Percentiles rank a stretch among this genome's conserved stretches.
phyloP scores from a whole-genome alignment of 2,797 vertebrate genomes.

The Ibycter americanus region DNA sequence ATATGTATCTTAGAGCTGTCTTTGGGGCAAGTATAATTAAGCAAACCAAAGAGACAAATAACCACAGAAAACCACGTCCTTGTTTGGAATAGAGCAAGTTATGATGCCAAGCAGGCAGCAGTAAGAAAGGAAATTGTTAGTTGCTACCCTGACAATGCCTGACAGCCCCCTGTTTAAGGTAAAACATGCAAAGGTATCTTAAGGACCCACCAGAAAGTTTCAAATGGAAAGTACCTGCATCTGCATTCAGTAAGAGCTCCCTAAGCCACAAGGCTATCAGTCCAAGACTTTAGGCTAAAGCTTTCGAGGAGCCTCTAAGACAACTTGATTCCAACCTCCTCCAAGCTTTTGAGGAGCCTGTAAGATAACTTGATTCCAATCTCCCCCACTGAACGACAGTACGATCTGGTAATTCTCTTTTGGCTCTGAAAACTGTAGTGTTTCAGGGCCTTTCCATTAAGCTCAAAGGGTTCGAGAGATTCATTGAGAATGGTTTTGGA shows the following conservation, averaged over 20 bases:
- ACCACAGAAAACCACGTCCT: not conserved
- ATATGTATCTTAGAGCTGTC: not conserved
- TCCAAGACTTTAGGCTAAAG: not conserved
- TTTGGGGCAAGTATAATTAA: slow-evolving; percentile 2
- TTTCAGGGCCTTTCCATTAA: not conserved
- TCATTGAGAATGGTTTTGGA: not conserved
- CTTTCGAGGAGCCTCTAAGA: not conserved
- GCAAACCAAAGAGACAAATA: not conserved
- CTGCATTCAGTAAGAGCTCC: not conserved
- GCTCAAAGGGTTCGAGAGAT: not conserved
- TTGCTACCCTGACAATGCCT: not conserved
- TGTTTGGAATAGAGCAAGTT: not conserved
- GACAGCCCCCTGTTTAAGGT: not conserved
- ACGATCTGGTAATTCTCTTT: not conserved
- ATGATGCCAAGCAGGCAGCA: not conserved
- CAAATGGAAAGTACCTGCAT: not conserved
- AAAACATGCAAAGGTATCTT: not conserved
- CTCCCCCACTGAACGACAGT: fast-evolving
- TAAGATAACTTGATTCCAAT: not conserved
- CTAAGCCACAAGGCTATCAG: not conserved
- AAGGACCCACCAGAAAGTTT: not conserved
- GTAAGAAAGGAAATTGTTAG: not conserved
- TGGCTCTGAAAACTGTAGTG: not conserved
- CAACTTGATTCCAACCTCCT: not conserved
- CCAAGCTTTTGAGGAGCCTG: not conserved